Percentiles rank a stretch among this genome's conserved stretches.
These are phyloP conservation scores for Morone chrysops DNA, from an alignment of 2,113 vertebrate species.

Conservation along the genomic window DNA sequence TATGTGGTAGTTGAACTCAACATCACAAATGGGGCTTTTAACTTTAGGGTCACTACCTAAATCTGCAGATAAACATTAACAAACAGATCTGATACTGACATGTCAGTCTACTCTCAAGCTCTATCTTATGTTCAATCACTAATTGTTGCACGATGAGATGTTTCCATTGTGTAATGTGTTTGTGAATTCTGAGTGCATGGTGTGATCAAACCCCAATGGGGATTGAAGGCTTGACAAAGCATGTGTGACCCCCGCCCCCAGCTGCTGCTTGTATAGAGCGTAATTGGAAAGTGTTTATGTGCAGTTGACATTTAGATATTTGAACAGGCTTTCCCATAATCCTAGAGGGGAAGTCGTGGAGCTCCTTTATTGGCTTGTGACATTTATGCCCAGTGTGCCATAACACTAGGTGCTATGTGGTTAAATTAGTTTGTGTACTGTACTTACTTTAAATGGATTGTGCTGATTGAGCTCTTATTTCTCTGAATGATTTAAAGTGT, in stretches of 20 bases:
- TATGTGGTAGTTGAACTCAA: conserved; percentile 29
- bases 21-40: conserved; percentile 29
- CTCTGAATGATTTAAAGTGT: conserved; percentile 13
- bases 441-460: conserved; percentile 15
- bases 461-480: conserved; percentile 29
- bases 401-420: conserved; percentile 33
- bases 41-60: conserved; percentile 16
- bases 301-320: conserved; percentile 86
- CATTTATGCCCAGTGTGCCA: conserved; percentile 68
- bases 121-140: conserved; percentile 6
- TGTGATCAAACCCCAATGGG: conserved; percentile 57
- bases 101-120: not conserved
- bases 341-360: conserved; percentile 63
- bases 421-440: conserved; percentile 13
- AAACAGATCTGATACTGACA: not conserved
- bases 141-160: conserved; percentile 33
- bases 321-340: conserved; percentile 79
- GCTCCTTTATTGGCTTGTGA: conserved; percentile 68
- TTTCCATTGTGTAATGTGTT: conserved; percentile 14
- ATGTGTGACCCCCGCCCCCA: conserved; percentile 65
- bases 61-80: conserved; percentile 20
- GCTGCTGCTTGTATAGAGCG: conserved; percentile 59
- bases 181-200: conserved; percentile 31
- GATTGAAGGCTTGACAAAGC: conserved; percentile 63
- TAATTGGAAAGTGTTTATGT: conserved; percentile 86